Evolutionary conservation across 2,888 invertebrate species (phyloP).

Genomic region (Saturnia pavonia): DNA sequence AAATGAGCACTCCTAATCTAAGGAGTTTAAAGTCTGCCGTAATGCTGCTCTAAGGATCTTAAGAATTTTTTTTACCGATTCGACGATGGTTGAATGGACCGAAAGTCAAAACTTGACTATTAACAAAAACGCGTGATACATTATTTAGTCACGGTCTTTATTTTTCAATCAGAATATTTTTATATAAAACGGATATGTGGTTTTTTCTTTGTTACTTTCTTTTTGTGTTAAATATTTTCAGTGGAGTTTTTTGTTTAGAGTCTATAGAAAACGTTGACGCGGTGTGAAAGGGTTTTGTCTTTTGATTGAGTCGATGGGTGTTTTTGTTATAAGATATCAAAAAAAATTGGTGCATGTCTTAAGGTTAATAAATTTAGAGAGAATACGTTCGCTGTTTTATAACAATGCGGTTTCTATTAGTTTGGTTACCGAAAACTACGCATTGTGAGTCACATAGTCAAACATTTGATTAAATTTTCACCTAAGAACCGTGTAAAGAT

Average conservation of each 20-base stretch:
- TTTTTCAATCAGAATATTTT: conserved; percentile 79
- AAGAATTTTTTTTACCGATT: background rate
- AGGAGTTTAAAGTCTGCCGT: background rate
- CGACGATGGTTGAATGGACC: background rate
- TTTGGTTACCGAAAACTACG: background rate
- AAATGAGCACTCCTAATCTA: no score
- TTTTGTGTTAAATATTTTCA: conserved; percentile 45
- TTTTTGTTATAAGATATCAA: conserved; percentile 42
- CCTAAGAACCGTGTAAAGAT: no score
- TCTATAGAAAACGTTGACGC: conserved; percentile 60
- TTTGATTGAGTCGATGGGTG: conserved; percentile 64
- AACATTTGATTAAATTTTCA: background rate
- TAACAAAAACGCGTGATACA: conserved; percentile 46
- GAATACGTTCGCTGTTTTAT: background rate
- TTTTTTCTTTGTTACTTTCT: conserved; percentile 43
- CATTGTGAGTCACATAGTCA: background rate
- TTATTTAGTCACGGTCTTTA: conserved; percentile 72
- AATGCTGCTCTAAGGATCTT: background rate
- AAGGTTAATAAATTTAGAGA: background rate
- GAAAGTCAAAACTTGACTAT: conserved; percentile 7
- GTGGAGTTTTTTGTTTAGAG: conserved; percentile 51
- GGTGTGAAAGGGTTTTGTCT: conserved; percentile 72
- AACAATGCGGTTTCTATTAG: background rate
- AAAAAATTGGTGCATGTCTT: conserved; percentile 27
- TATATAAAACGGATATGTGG: conserved; percentile 63